phyloP scores from a whole-genome alignment of 2,797 vertebrate genomes.

The Microchirus variegatus region DNA sequence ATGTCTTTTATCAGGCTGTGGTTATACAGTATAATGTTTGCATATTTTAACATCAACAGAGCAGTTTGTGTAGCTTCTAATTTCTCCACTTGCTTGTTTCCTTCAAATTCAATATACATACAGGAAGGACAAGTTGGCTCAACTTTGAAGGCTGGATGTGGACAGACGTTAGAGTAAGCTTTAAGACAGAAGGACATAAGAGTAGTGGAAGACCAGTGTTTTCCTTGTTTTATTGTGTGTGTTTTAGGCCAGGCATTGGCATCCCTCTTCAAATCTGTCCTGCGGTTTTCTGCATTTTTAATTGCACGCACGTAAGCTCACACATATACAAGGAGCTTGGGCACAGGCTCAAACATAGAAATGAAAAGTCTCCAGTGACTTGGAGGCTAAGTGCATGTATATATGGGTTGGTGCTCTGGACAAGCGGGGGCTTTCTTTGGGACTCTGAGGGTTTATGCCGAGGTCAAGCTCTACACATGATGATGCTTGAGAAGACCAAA shows the following conservation, averaged over 20 bases:
- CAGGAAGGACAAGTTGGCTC: slow-evolving; percentile 22
- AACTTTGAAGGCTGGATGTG: slow-evolving; percentile 3
- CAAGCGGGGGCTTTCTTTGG: slow-evolving; percentile 71
- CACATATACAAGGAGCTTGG: slow-evolving; percentile 31
- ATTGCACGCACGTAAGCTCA: slow-evolving; percentile 23
- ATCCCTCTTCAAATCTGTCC: slow-evolving; percentile 28
- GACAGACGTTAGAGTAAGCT: slow-evolving; percentile 9
- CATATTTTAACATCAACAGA: slow-evolving; percentile 67
- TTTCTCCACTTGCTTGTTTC: slow-evolving; percentile 23
- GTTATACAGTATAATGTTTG: slow-evolving; percentile 67
- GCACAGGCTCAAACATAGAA: slow-evolving; percentile 62
- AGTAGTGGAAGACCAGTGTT: neutral
- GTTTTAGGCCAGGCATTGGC: no score
- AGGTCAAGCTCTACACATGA: slow-evolving; percentile 68
- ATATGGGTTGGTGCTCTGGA: slow-evolving; percentile 55
- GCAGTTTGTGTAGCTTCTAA: slow-evolving; percentile 52
- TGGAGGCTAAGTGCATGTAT: slow-evolving; percentile 66
- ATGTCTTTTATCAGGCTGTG: slow-evolving; percentile 57
- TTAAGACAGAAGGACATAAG: slow-evolving; percentile 1
- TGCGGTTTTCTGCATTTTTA: slow-evolving; percentile 60
- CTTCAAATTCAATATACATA: slow-evolving; percentile 42
- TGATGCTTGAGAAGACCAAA: slow-evolving; percentile 50
- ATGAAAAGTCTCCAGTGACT: slow-evolving; percentile 74
- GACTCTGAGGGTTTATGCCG: slow-evolving; percentile 60
- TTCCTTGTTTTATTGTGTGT: slow-evolving; percentile 35